Evolutionary conservation across 2,797 vertebrate genomes (phyloP), one percentile per base, ranked within the genome.

Genomic region (Enteromius anoplus): DNA sequence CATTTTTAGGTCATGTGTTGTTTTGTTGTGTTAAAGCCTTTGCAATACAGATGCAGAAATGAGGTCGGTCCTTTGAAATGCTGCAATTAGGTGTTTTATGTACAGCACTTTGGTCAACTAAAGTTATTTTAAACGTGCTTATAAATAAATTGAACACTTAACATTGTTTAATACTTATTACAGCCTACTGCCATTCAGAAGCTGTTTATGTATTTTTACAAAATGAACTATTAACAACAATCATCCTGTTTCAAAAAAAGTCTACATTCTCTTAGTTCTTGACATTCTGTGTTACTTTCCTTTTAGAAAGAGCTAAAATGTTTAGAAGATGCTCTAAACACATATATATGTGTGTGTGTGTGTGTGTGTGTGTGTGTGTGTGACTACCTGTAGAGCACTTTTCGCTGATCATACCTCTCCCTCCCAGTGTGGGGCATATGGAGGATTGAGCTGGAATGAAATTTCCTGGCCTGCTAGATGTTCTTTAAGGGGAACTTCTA

Each of bases 351-450:
- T 32, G 32, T 32, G 32, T 34, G 34, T 34, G 34, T 34, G 34
- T 34, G 34, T 26, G n/a, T n/a, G n/a, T 3, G 4, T 34, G 34
- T 34, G 34, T 34, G 34, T 34, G 34, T 34, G 34, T 34, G 34
- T 2, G 14, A 71, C 64, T 21, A 79, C 64, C 29, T 55, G 64
- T 1, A 40, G 64, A 23, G 64, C 64, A 53, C 45, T 34, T 40
- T 69, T 53, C 29, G 53, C 45, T 21, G 77, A 79, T 5, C 66
- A 15, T 51, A 66, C 66, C 29, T 68, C 64, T 17, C 17, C 4
- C 7, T 79, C 64, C 77, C 77, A 79, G 12, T 68, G 64, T 34
- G 77, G 77, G 5, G 62, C 76, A n/a, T 21, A 0, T 1, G n/a
- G 76, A 9, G 60, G 76, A 3, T 64, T 77, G 26, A 77, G 64